Conservation (phyloP, 2,797 vertebrate species). For the Anabas testudineus region DNA sequence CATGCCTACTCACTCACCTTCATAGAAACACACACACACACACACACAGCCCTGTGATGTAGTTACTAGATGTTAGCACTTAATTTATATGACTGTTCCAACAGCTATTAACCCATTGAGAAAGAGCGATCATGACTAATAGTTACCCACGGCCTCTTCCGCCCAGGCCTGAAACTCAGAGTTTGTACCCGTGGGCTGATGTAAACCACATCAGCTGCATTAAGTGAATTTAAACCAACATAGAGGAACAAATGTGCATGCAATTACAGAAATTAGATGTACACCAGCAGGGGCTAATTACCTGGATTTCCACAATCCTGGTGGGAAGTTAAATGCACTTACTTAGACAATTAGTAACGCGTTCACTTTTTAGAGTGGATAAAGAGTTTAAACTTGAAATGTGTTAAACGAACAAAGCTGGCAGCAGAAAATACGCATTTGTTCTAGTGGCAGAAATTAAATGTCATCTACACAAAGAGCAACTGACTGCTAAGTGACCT, state of each 20-base stretch:
- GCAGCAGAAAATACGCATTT: no score
- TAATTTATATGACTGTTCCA: constrained; percentile 5
- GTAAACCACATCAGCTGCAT: neutral
- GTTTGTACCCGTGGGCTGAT: neutral
- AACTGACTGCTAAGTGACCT: no score
- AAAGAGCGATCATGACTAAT: constrained; percentile 19
- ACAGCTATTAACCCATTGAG: constrained; percentile 22
- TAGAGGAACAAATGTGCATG: neutral
- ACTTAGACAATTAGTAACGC: constrained; percentile 8
- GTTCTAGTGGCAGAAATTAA: no score
- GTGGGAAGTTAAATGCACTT: constrained; percentile 15
- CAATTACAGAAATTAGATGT: constrained; percentile 15
- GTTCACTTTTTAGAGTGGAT: neutral
- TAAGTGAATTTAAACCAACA: constrained; percentile 8
- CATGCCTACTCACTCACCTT: constrained; percentile 31
- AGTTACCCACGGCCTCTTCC: neutral
- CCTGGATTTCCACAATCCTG: constrained; percentile 12
- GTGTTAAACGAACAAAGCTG: no score
- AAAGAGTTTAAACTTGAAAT: no score
- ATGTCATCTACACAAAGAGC: no score
- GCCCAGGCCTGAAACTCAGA: neutral
- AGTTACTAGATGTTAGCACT: constrained; percentile 2
- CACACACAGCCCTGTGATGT: neutral
- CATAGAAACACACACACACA: neutral
- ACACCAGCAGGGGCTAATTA: constrained; percentile 18